Evolutionary conservation across 2,113 vertebrate genomes (phyloP).

Genomic region (Sebastes schlegelii): DNA sequence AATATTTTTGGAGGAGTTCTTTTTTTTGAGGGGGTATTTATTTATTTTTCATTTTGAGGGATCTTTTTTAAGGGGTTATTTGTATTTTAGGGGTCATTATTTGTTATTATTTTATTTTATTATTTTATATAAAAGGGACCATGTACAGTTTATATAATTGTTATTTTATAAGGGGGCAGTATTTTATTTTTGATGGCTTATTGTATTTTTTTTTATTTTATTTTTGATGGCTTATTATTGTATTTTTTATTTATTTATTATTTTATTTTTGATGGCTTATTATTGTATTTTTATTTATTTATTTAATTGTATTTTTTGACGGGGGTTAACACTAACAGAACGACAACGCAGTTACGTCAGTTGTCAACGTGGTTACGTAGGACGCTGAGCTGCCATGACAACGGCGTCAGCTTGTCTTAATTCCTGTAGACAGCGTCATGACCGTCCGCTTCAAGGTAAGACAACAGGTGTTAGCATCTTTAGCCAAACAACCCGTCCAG

Average conservation of each 20-base stretch:
- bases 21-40: background rate
- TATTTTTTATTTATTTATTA: background rate
- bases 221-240: too few relatives aligned
- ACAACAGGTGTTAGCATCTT: constrained; percentile 43
- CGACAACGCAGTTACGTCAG: background rate
- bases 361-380: constrained; percentile 22
- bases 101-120: too few relatives aligned
- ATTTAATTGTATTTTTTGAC: too few relatives aligned
- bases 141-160: too few relatives aligned
- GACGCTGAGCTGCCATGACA: constrained; percentile 58
- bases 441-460: constrained; percentile 73
- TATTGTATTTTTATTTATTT: too few relatives aligned
- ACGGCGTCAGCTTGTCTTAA: constrained; percentile 42
- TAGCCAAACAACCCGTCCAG: background rate
- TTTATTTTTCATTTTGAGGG: background rate
- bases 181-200: too few relatives aligned
- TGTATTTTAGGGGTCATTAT: too few relatives aligned
- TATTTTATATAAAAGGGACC: too few relatives aligned
- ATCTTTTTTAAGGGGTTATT: too few relatives aligned
- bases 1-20: too few relatives aligned
- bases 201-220: background rate
- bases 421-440: constrained; percentile 44
- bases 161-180: too few relatives aligned
- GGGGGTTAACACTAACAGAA: background rate
- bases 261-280: background rate